Percentiles rank a stretch among this genome's conserved stretches.
Conservation (phyloP, 2,888 invertebrate genomes). For the Sarcophaga rosellei region DNA sequence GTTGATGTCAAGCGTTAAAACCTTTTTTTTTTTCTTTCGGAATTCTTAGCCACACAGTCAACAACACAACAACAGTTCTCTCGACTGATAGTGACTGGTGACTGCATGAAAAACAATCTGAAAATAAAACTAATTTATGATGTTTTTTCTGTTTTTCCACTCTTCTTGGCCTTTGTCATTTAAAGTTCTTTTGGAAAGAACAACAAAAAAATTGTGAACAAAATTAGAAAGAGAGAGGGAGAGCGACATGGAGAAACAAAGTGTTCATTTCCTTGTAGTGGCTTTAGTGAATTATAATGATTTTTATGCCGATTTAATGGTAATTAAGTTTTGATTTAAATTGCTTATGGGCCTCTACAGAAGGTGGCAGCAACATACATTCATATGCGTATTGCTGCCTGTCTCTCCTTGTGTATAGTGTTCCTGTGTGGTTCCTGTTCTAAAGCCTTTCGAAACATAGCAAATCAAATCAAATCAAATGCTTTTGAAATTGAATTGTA, state of each 20-base stretch:
- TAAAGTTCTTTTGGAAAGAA: slow-evolving; percentile 39
- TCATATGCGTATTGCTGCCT: background rate
- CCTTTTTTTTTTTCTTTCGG: slow-evolving; percentile 31
- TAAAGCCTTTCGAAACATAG: background rate
- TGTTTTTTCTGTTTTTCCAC: slow-evolving; percentile 48
- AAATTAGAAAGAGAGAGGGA: background rate
- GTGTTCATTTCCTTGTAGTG: slow-evolving; percentile 55
- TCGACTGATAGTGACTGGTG: background rate
- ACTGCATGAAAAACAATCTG: slow-evolving; percentile 15
- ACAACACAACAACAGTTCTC: background rate
- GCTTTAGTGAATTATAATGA: slow-evolving; percentile 65
- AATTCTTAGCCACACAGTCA: background rate
- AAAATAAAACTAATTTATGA: slow-evolving; percentile 66
- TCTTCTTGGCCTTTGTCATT: background rate
- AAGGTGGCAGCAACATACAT: slow-evolving; percentile 29
- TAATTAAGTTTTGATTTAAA: slow-evolving; percentile 70
- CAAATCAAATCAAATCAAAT: slow-evolving; percentile 8
- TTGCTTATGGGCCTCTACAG: slow-evolving; percentile 36
- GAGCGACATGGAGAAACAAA: slow-evolving; percentile 6
- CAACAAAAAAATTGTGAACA: background rate
- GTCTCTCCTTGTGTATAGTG: background rate
- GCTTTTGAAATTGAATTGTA: slow-evolving; percentile 2
- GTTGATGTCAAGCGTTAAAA: slow-evolving; percentile 61
- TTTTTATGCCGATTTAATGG: slow-evolving; percentile 68
- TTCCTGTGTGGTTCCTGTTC: slow-evolving; percentile 32